These are phyloP conservation scores for Autographa pulchrina DNA, from an alignment of 2,888 invertebrate genomes.

Conservation along the genomic window DNA sequence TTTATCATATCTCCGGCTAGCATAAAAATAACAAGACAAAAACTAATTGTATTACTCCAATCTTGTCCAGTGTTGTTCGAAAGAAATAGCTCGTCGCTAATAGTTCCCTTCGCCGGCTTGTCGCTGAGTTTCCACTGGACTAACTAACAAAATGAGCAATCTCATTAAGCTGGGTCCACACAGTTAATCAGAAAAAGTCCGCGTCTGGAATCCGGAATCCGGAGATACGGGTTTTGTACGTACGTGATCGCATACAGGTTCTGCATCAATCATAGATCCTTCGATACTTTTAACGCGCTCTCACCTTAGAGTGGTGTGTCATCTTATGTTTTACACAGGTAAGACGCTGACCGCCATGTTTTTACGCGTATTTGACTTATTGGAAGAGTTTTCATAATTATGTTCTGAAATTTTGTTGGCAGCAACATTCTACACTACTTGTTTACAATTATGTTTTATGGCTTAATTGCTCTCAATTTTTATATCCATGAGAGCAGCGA, in stretches of 20 bases:
- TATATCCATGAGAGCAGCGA: background rate
- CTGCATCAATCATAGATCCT: slow-evolving; percentile 11
- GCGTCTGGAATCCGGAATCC: slow-evolving; percentile 28
- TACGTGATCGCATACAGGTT: slow-evolving; percentile 25
- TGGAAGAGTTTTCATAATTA: background rate
- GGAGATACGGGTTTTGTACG: slow-evolving; percentile 29
- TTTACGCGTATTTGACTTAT: background rate
- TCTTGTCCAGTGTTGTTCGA: slow-evolving; percentile 21
- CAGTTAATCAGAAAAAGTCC: slow-evolving; percentile 61
- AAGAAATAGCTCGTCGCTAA: slow-evolving; percentile 25
- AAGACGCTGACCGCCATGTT: background rate
- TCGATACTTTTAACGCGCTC: background rate
- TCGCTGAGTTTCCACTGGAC: slow-evolving; percentile 31
- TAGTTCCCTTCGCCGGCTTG: slow-evolving; percentile 38
- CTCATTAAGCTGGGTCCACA: slow-evolving; percentile 55
- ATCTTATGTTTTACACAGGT: background rate
- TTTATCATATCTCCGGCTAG: slow-evolving; percentile 12
- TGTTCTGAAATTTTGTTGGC: background rate
- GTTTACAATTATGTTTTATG: background rate
- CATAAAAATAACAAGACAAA: slow-evolving; percentile 24
- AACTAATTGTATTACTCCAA: slow-evolving; percentile 40
- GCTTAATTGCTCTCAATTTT: background rate
- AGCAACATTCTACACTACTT: background rate
- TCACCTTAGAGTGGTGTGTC: background rate
- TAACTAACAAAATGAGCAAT: slow-evolving; percentile 25